Base-by-base conservation (phyloP, 2,888 invertebrate species). In the Drosophila cognata region DNA sequence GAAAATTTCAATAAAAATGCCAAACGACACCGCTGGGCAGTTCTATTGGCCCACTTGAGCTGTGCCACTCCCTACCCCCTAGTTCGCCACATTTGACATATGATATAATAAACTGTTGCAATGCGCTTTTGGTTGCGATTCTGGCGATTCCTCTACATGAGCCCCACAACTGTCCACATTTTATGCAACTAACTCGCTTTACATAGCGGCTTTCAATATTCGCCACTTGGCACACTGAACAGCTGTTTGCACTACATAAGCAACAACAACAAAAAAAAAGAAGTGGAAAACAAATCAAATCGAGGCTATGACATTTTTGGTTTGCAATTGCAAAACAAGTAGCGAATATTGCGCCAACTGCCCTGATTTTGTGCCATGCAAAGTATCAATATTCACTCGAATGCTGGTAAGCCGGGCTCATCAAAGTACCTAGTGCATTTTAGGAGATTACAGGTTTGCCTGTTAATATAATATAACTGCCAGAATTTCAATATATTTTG, bases 91-190 rank as follows among this genome's bases (percentile, higher is more conserved):
- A 58, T 28, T 46, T 50, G 63, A 63, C 62, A 59, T 59, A 61
- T 66, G 78, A 81, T 79, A 81, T 77, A 81, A 83, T 81, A 80
- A 77, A 81, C 69, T 51, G 53, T 38, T 70, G 61, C 68, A 70
- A 57, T 74, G 79, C 63, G 70, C 71, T 74, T 81, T 70, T 57
- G 71, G 69, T 51, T 46, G 65, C 66, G 62, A 67, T 75, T 70
- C 60, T 46, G 50, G 66, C 55, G 41, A 46, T 58, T 70, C 35
- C 59, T 53, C n/a, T 21, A 50, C 41, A 31, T 25, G 4, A 10
- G n/a, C 21, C 31, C 31, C 13, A 65, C 35, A 68, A 46, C 58
- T 38, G 25, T 35, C 38, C 57, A 71, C 35, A 60, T 78, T 79
- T 67, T 64, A 55, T 69, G 64, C 61, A 31, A 51, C 81, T 61